Evolutionary conservation across 2,113 vertebrate species (phyloP).

Genomic region (Spea bombifrons): DNA sequence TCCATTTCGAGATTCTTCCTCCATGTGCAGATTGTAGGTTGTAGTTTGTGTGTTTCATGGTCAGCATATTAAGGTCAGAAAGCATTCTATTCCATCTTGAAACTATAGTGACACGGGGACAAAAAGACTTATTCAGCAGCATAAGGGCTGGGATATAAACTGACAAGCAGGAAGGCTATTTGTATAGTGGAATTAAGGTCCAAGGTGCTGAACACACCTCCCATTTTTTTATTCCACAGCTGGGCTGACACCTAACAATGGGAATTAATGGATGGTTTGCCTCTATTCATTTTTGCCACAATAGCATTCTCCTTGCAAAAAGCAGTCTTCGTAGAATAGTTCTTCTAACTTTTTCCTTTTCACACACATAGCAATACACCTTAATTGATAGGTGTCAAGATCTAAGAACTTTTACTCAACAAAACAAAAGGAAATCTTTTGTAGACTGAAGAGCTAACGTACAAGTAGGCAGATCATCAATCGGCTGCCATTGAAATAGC

Average conservation of each 20-base stretch:
- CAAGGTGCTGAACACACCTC: conserved; percentile 48
- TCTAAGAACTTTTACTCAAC: conserved; percentile 42
- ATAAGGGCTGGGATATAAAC: conserved; percentile 41
- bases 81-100: conserved; percentile 49
- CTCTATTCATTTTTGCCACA: conserved; percentile 42
- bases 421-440: conserved; percentile 16
- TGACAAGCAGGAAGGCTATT: conserved; percentile 49
- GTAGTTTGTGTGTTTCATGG: conserved; percentile 44
- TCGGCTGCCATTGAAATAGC: background rate
- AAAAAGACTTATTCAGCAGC: conserved; percentile 46
- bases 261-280: conserved; percentile 45
- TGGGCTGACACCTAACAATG: conserved; percentile 46
- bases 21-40: conserved; percentile 34
- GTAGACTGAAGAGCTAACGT: background rate
- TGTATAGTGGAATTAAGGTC: conserved; percentile 49
- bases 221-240: conserved; percentile 48
- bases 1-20: conserved; percentile 43
- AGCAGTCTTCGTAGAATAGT: conserved; percentile 27
- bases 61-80: conserved; percentile 46
- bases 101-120: conserved; percentile 42
- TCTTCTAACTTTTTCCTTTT: conserved; percentile 37
- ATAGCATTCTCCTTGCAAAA: conserved; percentile 39
- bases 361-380: conserved; percentile 43
- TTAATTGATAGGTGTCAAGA: conserved; percentile 49
- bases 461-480: background rate